These are phyloP conservation scores for Drosophila neocordata DNA, from an alignment of 1,140 invertebrate genomes.

Conservation along the genomic window DNA sequence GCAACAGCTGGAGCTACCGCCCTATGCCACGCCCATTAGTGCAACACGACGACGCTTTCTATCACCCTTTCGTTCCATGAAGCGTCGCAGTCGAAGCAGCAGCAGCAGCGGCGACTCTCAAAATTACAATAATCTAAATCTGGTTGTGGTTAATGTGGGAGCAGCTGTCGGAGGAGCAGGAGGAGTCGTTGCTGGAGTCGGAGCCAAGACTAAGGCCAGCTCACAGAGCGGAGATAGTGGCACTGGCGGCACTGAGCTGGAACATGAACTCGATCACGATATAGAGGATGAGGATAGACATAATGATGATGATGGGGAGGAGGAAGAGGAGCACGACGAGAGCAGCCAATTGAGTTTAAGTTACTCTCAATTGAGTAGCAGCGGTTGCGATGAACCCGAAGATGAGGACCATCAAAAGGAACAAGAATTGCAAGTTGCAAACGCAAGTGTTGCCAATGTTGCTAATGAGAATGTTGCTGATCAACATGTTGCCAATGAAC, in stretches of 20 bases:
- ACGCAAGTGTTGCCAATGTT: background rate
- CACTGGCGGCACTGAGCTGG: slow-evolving; percentile 76
- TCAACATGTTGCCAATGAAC: slow-evolving; percentile 54
- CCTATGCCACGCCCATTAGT: slow-evolving; percentile 70
- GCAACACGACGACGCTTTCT: slow-evolving; percentile 71
- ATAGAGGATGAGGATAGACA: slow-evolving; percentile 48
- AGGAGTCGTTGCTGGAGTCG: slow-evolving; percentile 1
- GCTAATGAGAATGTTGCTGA: slow-evolving; percentile 10
- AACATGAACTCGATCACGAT: slow-evolving; percentile 70
- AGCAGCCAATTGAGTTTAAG: slow-evolving; percentile 73
- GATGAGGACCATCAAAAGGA: slow-evolving; percentile 32
- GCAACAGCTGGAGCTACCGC: slow-evolving; percentile 37
- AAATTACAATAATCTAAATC: slow-evolving; percentile 52
- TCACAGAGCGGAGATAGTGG: slow-evolving; percentile 79
- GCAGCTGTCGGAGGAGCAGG: slow-evolving; percentile 21
- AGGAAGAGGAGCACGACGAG: slow-evolving; percentile 63
- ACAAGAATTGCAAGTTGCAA: slow-evolving; percentile 6
- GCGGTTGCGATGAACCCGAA: slow-evolving; percentile 66
- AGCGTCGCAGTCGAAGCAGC: slow-evolving; percentile 79
- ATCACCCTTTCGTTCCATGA: slow-evolving; percentile 73
- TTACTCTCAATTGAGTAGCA: slow-evolving; percentile 77
- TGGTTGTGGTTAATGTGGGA: slow-evolving; percentile 55
- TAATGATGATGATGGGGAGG: slow-evolving; percentile 37
- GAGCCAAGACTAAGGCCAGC: slow-evolving; percentile 52
- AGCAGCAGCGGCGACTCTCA: slow-evolving; percentile 78